These are phyloP conservation scores for Tipula unca DNA, from an alignment of 2,888 invertebrate genomes.

Conservation along the genomic window DNA sequence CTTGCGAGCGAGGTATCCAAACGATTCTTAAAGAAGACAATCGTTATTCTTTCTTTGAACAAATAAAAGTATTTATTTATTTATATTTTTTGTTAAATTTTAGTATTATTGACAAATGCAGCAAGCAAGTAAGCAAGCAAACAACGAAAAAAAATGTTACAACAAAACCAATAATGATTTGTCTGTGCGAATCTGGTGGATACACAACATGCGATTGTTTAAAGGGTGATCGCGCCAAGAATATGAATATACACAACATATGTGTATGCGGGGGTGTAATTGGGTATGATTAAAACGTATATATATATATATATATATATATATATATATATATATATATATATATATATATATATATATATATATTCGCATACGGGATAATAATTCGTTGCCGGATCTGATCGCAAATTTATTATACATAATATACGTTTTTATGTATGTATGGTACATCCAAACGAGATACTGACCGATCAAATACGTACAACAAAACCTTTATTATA, in stretches of 20 bases:
- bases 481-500: neutral
- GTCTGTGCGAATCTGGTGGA: neutral
- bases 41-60: neutral
- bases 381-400: neutral
- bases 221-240: neutral
- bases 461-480: neutral
- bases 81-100: neutral
- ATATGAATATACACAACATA: neutral
- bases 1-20: neutral
- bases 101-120: neutral
- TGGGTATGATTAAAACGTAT: neutral
- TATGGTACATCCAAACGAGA: neutral
- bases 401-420: neutral
- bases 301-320: too few species aligned
- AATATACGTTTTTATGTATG: neutral
- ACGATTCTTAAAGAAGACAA: neutral
- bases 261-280: neutral
- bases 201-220: neutral
- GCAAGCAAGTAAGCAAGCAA: neutral
- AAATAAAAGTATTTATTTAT: neutral
- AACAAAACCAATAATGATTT: neutral
- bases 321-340: too few species aligned
- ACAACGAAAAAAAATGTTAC: neutral
- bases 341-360: too few species aligned
- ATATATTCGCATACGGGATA: neutral